Evolutionary conservation across 1,140 invertebrate genomes (phyloP).

Genomic region (Pentalonia nigronervosa): DNA sequence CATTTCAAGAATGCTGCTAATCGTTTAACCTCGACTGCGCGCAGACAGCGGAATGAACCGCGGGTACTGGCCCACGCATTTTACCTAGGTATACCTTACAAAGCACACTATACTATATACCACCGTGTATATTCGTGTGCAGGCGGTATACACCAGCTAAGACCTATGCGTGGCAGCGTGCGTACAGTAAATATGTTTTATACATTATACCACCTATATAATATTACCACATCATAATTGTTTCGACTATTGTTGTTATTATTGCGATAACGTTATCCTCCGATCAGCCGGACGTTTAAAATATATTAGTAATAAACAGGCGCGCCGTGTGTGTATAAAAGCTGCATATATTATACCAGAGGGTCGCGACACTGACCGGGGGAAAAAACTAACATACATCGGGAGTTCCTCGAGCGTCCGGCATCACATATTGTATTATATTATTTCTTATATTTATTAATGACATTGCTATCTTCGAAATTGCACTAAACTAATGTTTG

Average conservation of each 20-base stretch:
- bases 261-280: background rate
- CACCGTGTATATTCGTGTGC: too few relatives aligned
- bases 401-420: background rate
- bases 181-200: background rate
- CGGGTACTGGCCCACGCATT: background rate
- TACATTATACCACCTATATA: background rate
- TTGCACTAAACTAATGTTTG: background rate
- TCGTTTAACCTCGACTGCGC: constrained; percentile 33
- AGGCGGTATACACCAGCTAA: too few relatives aligned
- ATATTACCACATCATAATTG: background rate
- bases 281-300: background rate
- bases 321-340: background rate
- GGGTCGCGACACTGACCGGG: background rate
- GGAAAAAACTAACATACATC: background rate
- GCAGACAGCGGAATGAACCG: constrained; percentile 9
- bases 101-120: too few relatives aligned
- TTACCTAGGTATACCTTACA: background rate
- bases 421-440: background rate
- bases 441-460: background rate
- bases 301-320: background rate
- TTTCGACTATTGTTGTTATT: background rate
- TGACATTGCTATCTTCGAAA: background rate
- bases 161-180: background rate
- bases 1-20: constrained; percentile 13
- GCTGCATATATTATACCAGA: too few relatives aligned